These are phyloP conservation scores for Nomada fabriciana DNA, from an alignment of 2,888 invertebrate species.

Conservation along the genomic window DNA sequence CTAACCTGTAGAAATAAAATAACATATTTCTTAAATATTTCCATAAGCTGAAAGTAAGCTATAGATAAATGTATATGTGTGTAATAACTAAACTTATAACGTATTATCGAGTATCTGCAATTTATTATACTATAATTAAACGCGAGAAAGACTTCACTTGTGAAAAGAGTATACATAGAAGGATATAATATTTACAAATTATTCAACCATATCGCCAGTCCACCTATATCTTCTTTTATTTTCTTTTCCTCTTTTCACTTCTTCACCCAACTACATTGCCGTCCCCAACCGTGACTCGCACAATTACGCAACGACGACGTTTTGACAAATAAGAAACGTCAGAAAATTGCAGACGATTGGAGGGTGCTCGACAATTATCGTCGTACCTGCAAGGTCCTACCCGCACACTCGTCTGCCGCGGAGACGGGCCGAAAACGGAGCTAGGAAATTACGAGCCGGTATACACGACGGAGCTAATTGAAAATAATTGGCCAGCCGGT, in stretches of 20 bases:
- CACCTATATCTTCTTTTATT: too few relatives aligned
- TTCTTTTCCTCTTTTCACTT: background rate
- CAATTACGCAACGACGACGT: conserved; percentile 19
- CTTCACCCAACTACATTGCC: background rate
- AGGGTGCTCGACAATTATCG: conserved; percentile 44
- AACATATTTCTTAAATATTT: background rate
- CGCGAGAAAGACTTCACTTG: conserved; percentile 6
- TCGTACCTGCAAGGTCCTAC: conserved; percentile 5
- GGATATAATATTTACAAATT: conserved; percentile 9
- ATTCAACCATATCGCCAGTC: background rate
- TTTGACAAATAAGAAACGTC: conserved; percentile 16
- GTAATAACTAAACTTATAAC: background rate
- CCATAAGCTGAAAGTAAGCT: background rate
- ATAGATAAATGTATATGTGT: background rate
- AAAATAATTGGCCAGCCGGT: conserved; percentile 73
- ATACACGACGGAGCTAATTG: conserved; percentile 69
- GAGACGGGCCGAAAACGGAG: conserved; percentile 64
- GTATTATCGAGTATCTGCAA: background rate
- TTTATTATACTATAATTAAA: conserved; percentile 15
- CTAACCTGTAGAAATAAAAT: background rate
- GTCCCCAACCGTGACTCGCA: background rate
- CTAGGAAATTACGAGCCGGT: conserved; percentile 67
- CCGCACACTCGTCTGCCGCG: background rate
- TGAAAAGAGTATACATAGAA: background rate
- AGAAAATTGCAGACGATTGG: conserved; percentile 40